phyloP scores from a whole-genome alignment of 1,140 invertebrate genomes.

The Thaumetopoea pityocampa region DNA sequence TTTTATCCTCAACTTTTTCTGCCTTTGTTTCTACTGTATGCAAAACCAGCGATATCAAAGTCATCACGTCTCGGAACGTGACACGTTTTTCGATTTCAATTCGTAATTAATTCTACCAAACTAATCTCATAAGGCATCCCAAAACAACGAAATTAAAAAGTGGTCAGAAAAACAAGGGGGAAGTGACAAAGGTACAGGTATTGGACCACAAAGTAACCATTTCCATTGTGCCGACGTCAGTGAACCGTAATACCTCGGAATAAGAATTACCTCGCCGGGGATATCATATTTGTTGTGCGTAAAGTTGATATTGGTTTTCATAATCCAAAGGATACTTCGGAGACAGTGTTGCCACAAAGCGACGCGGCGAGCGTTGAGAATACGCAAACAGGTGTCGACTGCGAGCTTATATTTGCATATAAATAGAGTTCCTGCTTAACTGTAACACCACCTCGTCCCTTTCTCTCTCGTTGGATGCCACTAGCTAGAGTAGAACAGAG shows the following conservation, averaged over 20 bases:
- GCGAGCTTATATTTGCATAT: slow-evolving; percentile 74
- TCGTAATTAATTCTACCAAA: slow-evolving; percentile 23
- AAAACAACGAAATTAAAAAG: slow-evolving; percentile 23
- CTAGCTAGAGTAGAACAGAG: slow-evolving; percentile 48
- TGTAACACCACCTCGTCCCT: slow-evolving; percentile 66
- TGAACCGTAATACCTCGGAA: slow-evolving; percentile 7
- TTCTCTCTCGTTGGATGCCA: slow-evolving; percentile 44
- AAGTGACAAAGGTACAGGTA: slow-evolving; percentile 25
- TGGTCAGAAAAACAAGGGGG: slow-evolving; percentile 21
- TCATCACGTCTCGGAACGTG: neutral
- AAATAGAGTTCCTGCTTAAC: slow-evolving; percentile 76
- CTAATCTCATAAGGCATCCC: slow-evolving; percentile 17
- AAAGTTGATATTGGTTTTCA: slow-evolving; percentile 33
- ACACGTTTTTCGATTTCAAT: slow-evolving; percentile 5
- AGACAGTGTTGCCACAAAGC: slow-evolving; percentile 61
- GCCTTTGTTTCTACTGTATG: no score
- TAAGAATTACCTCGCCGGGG: slow-evolving; percentile 15
- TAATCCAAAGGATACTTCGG: slow-evolving; percentile 57
- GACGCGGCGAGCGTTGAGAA: slow-evolving; percentile 57
- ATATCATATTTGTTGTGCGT: slow-evolving; percentile 17
- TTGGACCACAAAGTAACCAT: slow-evolving; percentile 9
- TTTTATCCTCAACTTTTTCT: no score
- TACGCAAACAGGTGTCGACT: slow-evolving; percentile 74
- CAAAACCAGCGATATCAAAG: neutral
- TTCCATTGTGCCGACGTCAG: neutral